Percentiles rank a stretch among this genome's conserved stretches.
phyloP scores from a whole-genome alignment of 2,113 vertebrate species.

The Agelaius phoeniceus region DNA sequence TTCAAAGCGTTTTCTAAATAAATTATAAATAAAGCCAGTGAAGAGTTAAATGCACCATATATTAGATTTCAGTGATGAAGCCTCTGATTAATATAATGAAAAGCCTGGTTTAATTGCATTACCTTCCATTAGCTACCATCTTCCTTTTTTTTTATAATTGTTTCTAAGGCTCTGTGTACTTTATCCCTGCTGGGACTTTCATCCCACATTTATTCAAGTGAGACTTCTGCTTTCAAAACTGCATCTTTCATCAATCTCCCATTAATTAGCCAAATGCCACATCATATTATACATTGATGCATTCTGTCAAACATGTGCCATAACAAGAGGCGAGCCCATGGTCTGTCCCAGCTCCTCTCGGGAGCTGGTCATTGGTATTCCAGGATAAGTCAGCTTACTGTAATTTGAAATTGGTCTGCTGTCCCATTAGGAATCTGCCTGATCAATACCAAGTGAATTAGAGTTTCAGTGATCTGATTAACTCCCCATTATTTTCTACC shows the following conservation, averaged over 20 bases:
- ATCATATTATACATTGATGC: slow-evolving; percentile 68
- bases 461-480: slow-evolving; percentile 97
- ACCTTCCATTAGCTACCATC: slow-evolving; percentile 75
- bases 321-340: slow-evolving; percentile 47
- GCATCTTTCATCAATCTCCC: slow-evolving; percentile 78
- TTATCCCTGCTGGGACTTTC: slow-evolving; percentile 41
- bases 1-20: not conserved
- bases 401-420: slow-evolving; percentile 90
- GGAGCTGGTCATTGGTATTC: slow-evolving; percentile 84
- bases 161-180: slow-evolving; percentile 46
- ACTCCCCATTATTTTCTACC: slow-evolving; percentile 95
- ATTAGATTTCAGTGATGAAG: slow-evolving; percentile 67
- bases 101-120: slow-evolving; percentile 78
- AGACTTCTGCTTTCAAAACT: slow-evolving; percentile 72
- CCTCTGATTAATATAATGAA: slow-evolving; percentile 81
- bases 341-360: slow-evolving; percentile 43
- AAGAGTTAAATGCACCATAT: slow-evolving; percentile 54
- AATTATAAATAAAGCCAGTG: not conserved
- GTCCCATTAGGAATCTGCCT: slow-evolving; percentile 90
- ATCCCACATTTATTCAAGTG: slow-evolving; percentile 66
- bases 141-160: slow-evolving; percentile 22
- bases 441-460: slow-evolving; percentile 97
- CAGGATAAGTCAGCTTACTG: slow-evolving; percentile 86
- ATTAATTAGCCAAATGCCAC: slow-evolving; percentile 86
- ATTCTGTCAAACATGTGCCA: slow-evolving; percentile 23